phyloP scores from a whole-genome alignment of 2,888 invertebrate species.

The Drymonia ruficornis region DNA sequence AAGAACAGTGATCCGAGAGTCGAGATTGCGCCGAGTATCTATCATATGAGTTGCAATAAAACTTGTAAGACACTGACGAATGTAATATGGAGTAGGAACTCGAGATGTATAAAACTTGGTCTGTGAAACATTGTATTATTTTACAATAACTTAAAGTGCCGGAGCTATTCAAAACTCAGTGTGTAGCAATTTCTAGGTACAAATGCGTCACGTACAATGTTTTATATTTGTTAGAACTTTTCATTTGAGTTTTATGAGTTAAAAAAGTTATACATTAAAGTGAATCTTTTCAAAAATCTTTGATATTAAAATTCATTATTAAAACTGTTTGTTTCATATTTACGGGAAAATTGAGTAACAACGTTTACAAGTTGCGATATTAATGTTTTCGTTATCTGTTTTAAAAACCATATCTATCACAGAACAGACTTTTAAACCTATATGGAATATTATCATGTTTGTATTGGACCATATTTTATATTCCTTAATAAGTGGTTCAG shows the following conservation, averaged over 20 bases:
- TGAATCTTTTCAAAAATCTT: background rate
- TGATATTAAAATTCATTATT: background rate
- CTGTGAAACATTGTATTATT: constrained; percentile 61
- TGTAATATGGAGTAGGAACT: constrained; percentile 67
- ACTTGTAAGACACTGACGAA: constrained; percentile 79
- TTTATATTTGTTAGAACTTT: constrained; percentile 24
- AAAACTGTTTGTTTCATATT: too few species aligned
- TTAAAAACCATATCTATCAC: too few species aligned
- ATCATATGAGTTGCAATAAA: constrained; percentile 77
- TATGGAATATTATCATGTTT: too few species aligned
- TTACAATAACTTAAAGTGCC: constrained; percentile 53
- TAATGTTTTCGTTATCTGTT: too few species aligned
- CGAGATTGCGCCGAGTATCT: constrained; percentile 66
- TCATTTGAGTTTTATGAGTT: background rate
- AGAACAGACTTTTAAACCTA: too few species aligned
- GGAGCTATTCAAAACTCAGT: constrained; percentile 44
- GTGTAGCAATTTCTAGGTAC: constrained; percentile 35
- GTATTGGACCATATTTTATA: too few species aligned
- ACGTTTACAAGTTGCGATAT: too few species aligned
- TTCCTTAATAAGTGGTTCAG: background rate
- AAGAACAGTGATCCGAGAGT: constrained; percentile 46
- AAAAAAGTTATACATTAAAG: background rate
- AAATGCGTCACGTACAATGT: constrained; percentile 34
- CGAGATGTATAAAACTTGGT: constrained; percentile 61
- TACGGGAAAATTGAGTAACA: too few species aligned